Conservation (phyloP, 2,113 vertebrate species). For the Chionis minor region DNA sequence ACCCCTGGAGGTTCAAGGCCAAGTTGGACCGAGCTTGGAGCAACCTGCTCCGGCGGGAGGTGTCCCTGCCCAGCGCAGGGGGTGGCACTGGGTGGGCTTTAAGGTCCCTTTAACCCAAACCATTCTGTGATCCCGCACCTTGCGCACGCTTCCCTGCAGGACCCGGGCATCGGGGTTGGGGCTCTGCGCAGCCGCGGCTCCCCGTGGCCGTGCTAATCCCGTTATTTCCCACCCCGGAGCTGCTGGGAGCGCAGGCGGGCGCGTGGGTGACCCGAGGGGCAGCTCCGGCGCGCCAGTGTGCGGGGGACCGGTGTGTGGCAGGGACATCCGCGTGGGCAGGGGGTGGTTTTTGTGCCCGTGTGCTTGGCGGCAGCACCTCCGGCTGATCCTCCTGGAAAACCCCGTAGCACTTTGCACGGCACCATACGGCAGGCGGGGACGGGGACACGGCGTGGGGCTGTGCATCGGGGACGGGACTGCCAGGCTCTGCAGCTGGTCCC, state of each 20-base stretch:
- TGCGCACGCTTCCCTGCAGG: accelerated
- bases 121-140: accelerated
- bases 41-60: neutral
- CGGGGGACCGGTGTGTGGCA: no score
- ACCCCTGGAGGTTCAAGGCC: neutral
- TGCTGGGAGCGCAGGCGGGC: neutral
- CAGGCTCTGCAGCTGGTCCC: neutral
- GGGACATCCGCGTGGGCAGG: accelerated
- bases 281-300: neutral
- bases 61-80: neutral
- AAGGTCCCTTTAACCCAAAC: neutral
- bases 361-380: no score
- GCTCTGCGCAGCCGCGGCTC: neutral
- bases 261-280: neutral
- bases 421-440: neutral
- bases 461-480: neutral
- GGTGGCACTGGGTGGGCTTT: neutral
- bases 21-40: neutral
- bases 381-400: neutral
- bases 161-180: neutral
- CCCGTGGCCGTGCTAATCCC: accelerated
- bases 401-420: no score
- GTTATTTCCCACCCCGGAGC: neutral
- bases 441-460: no score
- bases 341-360: neutral